phyloP scores from a whole-genome alignment of 1,140 invertebrate genomes.

The Zaprionus lachaisei region DNA sequence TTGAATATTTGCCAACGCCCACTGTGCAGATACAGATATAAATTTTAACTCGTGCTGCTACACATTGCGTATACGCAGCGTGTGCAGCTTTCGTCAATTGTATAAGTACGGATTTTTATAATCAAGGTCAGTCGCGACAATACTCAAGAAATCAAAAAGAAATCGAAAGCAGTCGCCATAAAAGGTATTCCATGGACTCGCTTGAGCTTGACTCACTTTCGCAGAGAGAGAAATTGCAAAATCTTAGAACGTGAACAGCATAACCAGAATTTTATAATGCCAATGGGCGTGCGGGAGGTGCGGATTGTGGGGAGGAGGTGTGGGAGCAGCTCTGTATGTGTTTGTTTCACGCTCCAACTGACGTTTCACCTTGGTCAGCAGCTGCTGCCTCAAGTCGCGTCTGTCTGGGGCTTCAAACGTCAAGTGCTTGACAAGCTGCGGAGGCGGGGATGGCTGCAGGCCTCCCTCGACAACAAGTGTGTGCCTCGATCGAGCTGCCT shows the following conservation, averaged over 20 bases:
- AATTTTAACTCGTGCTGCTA: neutral
- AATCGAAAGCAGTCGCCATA: conserved; percentile 42
- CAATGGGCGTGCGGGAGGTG: neutral
- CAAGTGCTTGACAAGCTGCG: conserved; percentile 73
- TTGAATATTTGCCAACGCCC: conserved; percentile 2
- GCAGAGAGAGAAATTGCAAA: conserved; percentile 42
- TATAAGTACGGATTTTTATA: conserved; percentile 5
- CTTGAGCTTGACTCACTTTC: conserved; percentile 25
- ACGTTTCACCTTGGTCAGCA: conserved; percentile 65
- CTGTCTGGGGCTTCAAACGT: conserved; percentile 44
- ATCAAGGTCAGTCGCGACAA: conserved; percentile 31
- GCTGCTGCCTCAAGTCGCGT: conserved; percentile 15
- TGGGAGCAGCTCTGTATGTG: conserved; percentile 1
- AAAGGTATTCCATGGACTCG: conserved; percentile 25
- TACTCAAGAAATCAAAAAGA: conserved; percentile 15
- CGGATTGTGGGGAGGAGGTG: neutral
- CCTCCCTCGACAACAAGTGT: conserved; percentile 48
- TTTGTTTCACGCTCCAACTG: conserved; percentile 35
- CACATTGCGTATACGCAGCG: conserved; percentile 29
- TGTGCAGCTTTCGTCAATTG: neutral
- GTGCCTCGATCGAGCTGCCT: conserved; percentile 35
- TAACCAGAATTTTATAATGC: conserved; percentile 42
- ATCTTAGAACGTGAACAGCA: conserved; percentile 38
- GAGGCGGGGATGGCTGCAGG: neutral
- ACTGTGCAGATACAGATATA: neutral